Base-by-base conservation (phyloP, 2,113 vertebrate species). In the Cololabis saira region DNA sequence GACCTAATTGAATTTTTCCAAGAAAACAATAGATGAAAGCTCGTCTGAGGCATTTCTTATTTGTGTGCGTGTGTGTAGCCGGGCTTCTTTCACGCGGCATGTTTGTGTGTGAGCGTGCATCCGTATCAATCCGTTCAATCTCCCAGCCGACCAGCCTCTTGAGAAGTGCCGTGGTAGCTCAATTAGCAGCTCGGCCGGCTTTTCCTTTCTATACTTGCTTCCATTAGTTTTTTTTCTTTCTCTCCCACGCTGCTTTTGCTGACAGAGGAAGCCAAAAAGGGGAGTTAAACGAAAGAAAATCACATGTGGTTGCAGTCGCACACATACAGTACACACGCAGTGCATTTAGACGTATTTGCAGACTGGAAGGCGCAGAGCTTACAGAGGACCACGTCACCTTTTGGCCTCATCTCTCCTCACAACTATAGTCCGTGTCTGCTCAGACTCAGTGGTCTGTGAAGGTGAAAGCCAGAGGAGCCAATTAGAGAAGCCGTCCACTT, bases 1-100 rank as follows among this genome's bases (percentile, higher is more conserved):
- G 42, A 64, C 56, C 74, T 87, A 90, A 91, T 91, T 75, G 42
- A 88, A 87, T 91, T 90, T 84, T 62, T 69, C 8, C 37, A 69
- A 78, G 80, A 83, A 79, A 89, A 85, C 82, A 87, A 83, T 82
- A 85, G 84, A 89, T 83, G 79, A 88, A 86, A 88, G 85, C 75
- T 76, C 49, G 80, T 86, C 67, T 81, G 82, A 64, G 65, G 76
- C 83, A 67, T 85, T 80, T 71, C 61, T 81, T 63, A 21, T 66
- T 16, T 69, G 15, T 24, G 55, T 67, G 61, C 65, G n/a, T 24
- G 58, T 57, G 66, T 17, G 17, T 30, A 8, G 57, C 55, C 51
- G 18, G 37, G 18, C 16, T 10, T 48, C 55, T 45, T 83, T 64
- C 59, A 49, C 53, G 18, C 7, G 24, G 27, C 54, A 27, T 13